Conservation (phyloP, 2,888 invertebrate genomes). For the Morpho helenor region DNA sequence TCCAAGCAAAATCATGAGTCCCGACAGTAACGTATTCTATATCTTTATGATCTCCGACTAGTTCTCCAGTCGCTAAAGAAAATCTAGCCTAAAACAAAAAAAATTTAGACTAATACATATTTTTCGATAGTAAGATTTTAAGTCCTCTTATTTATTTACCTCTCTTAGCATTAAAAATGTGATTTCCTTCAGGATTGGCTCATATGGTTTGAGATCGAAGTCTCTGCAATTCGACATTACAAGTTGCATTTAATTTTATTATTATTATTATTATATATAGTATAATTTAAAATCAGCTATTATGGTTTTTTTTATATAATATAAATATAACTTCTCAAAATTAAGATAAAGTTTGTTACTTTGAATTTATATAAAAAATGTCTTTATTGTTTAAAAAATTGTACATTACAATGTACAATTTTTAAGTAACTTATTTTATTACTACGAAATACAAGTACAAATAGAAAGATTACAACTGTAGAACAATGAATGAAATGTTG, state of each 20-base stretch:
- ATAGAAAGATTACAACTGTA: too few species aligned
- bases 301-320: too few species aligned
- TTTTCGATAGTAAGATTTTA: not conserved
- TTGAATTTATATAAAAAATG: too few species aligned
- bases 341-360: too few species aligned
- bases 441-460: too few species aligned
- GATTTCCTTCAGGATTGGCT: slow-evolving; percentile 41
- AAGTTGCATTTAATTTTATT: not conserved
- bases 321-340: too few species aligned
- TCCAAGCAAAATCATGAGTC: slow-evolving; percentile 27
- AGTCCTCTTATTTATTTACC: slow-evolving; percentile 31
- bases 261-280: too few species aligned
- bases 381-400: too few species aligned
- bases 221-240: slow-evolving; percentile 39
- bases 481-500: too few species aligned
- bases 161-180: slow-evolving; percentile 29
- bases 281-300: too few species aligned
- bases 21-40: slow-evolving; percentile 19
- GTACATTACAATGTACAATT: too few species aligned
- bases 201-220: slow-evolving; percentile 46
- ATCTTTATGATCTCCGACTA: slow-evolving; percentile 20
- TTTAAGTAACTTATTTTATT: too few species aligned
- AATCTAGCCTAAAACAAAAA: slow-evolving; percentile 27
- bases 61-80: slow-evolving; percentile 25
- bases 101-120: not conserved